Conservation (phyloP, 1,140 invertebrate species). For the Halesus radiatus region DNA sequence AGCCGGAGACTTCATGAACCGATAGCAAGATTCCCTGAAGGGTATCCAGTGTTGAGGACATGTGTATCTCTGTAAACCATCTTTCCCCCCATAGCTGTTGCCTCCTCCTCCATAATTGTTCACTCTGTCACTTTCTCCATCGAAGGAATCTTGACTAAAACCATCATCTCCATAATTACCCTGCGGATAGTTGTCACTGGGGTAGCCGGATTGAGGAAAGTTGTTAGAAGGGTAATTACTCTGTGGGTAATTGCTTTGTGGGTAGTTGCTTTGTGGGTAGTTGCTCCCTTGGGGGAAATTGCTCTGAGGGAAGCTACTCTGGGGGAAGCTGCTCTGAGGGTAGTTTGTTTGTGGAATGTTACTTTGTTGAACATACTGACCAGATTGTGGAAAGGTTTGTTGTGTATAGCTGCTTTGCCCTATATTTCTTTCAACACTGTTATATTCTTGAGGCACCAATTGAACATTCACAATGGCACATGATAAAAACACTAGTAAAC, state of each 20-base stretch:
- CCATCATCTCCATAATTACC: slow-evolving; percentile 35
- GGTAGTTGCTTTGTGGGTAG: slow-evolving; percentile 29
- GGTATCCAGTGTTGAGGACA: slow-evolving; percentile 89
- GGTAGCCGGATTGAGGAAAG: slow-evolving; percentile 21
- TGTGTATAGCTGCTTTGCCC: slow-evolving; percentile 13
- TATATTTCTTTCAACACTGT: slow-evolving; percentile 25
- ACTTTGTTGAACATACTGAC: slow-evolving; percentile 34
- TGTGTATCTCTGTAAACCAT: slow-evolving; percentile 66
- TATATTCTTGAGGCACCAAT: slow-evolving; percentile 21
- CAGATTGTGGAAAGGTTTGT: slow-evolving; percentile 13
- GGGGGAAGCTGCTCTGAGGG: slow-evolving; percentile 38
- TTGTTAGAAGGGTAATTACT: slow-evolving; percentile 38
- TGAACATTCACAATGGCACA: slow-evolving; percentile 11
- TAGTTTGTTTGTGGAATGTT: slow-evolving; percentile 32
- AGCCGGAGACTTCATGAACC: slow-evolving; percentile 88
- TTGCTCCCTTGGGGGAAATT: slow-evolving; percentile 37
- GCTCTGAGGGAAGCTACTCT: slow-evolving; percentile 30
- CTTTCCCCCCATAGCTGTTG: slow-evolving; percentile 64
- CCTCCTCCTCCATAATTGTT: slow-evolving; percentile 63
- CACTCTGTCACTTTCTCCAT: slow-evolving; percentile 60
- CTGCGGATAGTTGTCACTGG: slow-evolving; percentile 25
- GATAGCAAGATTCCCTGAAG: slow-evolving; percentile 83
- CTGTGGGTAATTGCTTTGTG: slow-evolving; percentile 9
- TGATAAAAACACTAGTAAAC: neutral
- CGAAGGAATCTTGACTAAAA: slow-evolving; percentile 36